Evolutionary conservation across 2,888 invertebrate genomes (phyloP), one percentile per base, ranked within the genome.

Genomic region (Thelaira solivaga): DNA sequence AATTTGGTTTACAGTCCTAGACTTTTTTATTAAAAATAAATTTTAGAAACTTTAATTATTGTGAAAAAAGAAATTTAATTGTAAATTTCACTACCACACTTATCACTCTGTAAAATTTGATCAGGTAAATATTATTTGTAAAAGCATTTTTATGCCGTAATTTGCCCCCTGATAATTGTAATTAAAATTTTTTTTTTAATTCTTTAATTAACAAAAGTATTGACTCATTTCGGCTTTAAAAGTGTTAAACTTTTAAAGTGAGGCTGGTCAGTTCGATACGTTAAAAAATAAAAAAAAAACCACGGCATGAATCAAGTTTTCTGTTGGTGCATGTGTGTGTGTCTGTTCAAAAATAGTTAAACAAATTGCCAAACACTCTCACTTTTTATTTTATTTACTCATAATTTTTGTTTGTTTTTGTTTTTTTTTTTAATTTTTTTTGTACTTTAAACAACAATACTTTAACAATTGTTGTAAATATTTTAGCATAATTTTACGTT

Each of bases 331-430:
- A 53, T 45, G 29, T 68, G 51, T 57, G 20, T 31, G 34, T 8
- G 41, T 53, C 62, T 78, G 64, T 64, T 73, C 34, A 69, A 69
- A 73, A 78, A 64, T 45, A 43, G 59, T 64, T 65, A 74, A 69
- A 73, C 71, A 64, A 69, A 39, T 74, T 78, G 77, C 77, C 77
- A 78, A 77, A 78, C 73, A 78, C 77, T 78, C 77, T 78, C 77
- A 78, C 77, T 78, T 78, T 74, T 65, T 64, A 49, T 61, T 71
- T 53, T 31, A 59, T 51, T 49, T 47, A 31, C n/a, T n/a, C n/a
- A n/a, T n/a, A n/a, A n/a, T n/a, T n/a, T n/a, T n/a, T n/a, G n/a
- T n/a, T n/a, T n/a, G n/a, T 61, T 61, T 39, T 39, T 13, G 13
- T 13, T 2, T 51, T 51, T 53, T n/a, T 53, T 36, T 24, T 26